Evolutionary conservation across 2,113 vertebrate genomes (phyloP).

Genomic region (Dromiciops gliroides): DNA sequence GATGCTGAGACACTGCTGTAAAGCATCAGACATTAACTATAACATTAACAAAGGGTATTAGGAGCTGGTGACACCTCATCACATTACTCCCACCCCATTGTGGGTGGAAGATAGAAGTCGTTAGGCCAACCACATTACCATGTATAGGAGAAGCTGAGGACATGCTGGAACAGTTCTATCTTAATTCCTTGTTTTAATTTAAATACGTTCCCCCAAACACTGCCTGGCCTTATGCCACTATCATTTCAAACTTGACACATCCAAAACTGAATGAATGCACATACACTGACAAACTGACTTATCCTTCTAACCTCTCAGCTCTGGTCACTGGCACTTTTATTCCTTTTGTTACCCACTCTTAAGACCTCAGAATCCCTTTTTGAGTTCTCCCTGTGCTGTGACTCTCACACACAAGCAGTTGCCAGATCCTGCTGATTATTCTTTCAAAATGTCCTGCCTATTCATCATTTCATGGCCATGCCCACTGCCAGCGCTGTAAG

Average conservation of each 20-base stretch:
- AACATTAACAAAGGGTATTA: neutral
- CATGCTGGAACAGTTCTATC: neutral
- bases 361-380: neutral
- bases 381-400: neutral
- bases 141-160: neutral
- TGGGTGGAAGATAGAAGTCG: neutral
- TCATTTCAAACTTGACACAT: neutral
- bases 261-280: neutral
- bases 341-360: neutral
- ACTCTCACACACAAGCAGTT: neutral
- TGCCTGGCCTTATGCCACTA: neutral
- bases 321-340: neutral
- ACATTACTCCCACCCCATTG: neutral
- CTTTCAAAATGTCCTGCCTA: neutral
- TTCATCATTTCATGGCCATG: neutral
- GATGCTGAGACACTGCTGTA: neutral
- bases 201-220: neutral
- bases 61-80: neutral
- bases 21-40: neutral
- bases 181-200: neutral
- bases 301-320: neutral
- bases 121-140: neutral
- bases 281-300: neutral
- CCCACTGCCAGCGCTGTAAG: neutral
- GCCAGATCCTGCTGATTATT: neutral